Conservation (phyloP, 2,888 invertebrate species). For the Syrphus vitripennis region DNA sequence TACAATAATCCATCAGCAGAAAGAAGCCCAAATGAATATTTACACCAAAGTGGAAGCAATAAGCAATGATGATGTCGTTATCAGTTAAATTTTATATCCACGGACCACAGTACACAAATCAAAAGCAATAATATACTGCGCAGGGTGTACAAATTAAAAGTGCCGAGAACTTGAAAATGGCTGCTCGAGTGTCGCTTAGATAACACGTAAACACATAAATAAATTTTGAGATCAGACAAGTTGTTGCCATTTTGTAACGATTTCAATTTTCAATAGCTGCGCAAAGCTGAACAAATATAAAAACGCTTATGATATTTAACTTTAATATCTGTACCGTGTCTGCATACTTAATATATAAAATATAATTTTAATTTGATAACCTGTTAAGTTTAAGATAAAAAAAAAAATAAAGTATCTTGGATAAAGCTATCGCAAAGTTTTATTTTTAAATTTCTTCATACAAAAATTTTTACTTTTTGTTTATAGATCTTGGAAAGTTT, state of each 20-base stretch:
- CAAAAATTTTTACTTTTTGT: conserved; percentile 45
- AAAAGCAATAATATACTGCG: too few species aligned
- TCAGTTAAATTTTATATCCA: background rate
- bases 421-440: conserved; percentile 60
- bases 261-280: too few species aligned
- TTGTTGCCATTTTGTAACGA: too few species aligned
- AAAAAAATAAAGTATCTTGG: conserved; percentile 35
- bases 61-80: background rate
- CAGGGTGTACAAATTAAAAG: too few species aligned
- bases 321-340: too few species aligned
- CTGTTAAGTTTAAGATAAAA: conserved; percentile 3
- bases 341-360: background rate
- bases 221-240: too few species aligned
- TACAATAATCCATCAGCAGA: conserved; percentile 79
- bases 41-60: background rate
- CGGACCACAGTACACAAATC: too few species aligned
- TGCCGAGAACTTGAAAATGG: too few species aligned
- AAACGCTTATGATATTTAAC: too few species aligned
- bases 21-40: conserved; percentile 63
- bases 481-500: conserved; percentile 54
- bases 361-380: background rate
- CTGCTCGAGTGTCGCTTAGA: too few species aligned
- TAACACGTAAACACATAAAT: too few species aligned
- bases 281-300: too few species aligned
- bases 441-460: conserved; percentile 57